These are phyloP conservation scores for Platysternon megacephalum DNA, from an alignment of 2,113 vertebrate species.

Conservation along the genomic window DNA sequence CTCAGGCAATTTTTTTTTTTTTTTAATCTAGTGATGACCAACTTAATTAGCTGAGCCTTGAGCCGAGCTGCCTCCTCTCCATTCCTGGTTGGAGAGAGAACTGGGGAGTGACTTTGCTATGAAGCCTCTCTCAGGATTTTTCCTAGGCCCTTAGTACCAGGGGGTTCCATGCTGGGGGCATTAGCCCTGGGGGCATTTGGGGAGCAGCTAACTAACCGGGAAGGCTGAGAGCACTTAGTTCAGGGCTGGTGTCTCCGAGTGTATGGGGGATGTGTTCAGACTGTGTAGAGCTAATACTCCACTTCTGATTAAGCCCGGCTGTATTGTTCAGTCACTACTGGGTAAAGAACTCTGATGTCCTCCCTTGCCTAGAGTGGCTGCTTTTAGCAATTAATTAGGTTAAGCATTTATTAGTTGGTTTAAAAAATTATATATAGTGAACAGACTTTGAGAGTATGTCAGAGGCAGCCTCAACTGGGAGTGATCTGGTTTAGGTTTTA, in stretches of 20 bases:
- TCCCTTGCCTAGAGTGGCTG: constrained; percentile 63
- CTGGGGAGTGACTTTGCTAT: constrained; percentile 51
- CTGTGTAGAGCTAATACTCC: constrained; percentile 61
- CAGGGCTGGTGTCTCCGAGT: constrained; percentile 35
- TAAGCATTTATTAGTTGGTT: constrained; percentile 51
- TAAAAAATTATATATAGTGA: constrained; percentile 50
- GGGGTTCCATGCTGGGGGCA: constrained; percentile 6
- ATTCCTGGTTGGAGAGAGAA: not conserved
- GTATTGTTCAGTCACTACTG: constrained; percentile 44
- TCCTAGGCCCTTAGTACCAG: constrained; percentile 19
- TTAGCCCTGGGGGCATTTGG: constrained; percentile 53
- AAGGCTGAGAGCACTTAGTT: constrained; percentile 65
- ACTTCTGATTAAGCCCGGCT: constrained; percentile 65
- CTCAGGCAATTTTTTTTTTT: not conserved
- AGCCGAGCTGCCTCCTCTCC: not conserved
- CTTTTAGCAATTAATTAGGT: constrained; percentile 70
- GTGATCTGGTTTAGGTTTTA: not conserved
- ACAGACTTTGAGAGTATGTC: not conserved
- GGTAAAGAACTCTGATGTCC: constrained; percentile 46
- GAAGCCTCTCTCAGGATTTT: not conserved
- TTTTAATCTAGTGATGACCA: not conserved
- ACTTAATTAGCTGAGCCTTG: not conserved
- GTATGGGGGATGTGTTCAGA: constrained; percentile 41
- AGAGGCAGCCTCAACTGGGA: not conserved
- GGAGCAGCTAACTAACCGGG: constrained; percentile 70